These are phyloP conservation scores for Gallinago media DNA, from an alignment of 2,113 vertebrate genomes.

Conservation along the genomic window DNA sequence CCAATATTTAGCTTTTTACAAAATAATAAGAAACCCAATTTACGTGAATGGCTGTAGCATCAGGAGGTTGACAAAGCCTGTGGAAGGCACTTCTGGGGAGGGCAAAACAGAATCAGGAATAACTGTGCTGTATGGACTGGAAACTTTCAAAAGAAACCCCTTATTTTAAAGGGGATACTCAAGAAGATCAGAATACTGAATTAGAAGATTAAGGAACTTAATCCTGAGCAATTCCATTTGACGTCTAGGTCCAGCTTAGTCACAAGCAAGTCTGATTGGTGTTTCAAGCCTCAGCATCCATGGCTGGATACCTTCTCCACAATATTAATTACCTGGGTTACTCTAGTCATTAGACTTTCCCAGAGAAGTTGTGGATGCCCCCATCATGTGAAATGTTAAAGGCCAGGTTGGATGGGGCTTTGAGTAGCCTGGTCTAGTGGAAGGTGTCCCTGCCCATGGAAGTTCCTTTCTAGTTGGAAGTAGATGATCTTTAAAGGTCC, in stretches of 20 bases:
- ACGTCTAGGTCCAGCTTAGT: background rate
- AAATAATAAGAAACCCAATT: background rate
- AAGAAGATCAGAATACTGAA: background rate
- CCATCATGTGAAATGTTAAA: background rate
- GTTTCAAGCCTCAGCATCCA: background rate
- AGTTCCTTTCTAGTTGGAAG: background rate
- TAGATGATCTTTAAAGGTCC: background rate
- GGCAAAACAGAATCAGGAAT: background rate
- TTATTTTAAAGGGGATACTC: background rate
- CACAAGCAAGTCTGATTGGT: background rate
- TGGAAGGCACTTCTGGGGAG: background rate
- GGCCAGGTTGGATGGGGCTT: background rate
- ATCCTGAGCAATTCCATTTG: background rate
- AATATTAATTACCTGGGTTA: background rate
- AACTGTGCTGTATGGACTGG: background rate
- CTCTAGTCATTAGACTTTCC: background rate
- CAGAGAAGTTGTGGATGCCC: background rate
- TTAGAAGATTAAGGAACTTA: background rate
- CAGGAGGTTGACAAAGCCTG: background rate
- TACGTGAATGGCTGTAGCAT: background rate
- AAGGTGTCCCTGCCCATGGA: background rate
- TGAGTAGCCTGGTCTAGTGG: background rate
- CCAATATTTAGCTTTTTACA: background rate
- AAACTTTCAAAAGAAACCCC: background rate
- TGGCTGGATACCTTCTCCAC: background rate